Conservation (phyloP, 2,888 invertebrate genomes). For the Xestia sexstrigata region DNA sequence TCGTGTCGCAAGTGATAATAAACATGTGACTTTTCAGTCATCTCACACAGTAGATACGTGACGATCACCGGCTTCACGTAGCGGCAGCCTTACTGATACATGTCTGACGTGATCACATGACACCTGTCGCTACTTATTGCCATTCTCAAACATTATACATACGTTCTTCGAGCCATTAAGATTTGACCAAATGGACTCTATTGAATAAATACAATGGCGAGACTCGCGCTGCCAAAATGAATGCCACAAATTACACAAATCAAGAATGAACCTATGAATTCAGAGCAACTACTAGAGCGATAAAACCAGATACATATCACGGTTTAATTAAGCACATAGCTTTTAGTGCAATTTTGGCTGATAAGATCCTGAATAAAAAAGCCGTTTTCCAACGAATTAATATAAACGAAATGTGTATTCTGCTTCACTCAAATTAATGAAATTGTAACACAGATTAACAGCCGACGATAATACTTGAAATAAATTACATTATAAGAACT, state of each 20-base stretch:
- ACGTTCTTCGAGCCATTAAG: neutral
- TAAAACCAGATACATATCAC: constrained; percentile 45
- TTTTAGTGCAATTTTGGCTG: constrained; percentile 54
- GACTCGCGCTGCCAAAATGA: neutral
- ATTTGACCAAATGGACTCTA: neutral
- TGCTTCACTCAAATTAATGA: constrained; percentile 62
- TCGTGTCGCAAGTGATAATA: constrained; percentile 16
- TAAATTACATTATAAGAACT: constrained; percentile 44
- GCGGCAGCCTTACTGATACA: constrained; percentile 11
- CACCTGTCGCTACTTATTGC: constrained; percentile 40
- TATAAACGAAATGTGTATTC: constrained; percentile 47
- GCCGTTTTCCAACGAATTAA: constrained; percentile 54
- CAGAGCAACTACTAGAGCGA: constrained; percentile 29
- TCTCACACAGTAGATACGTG: constrained; percentile 24
- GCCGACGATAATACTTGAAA: constrained; percentile 43
- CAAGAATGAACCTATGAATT: constrained; percentile 39
- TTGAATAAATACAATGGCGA: neutral
- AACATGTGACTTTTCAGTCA: constrained; percentile 12
- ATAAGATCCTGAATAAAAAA: constrained; percentile 58
- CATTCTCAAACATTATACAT: constrained; percentile 1
- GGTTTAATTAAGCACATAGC: constrained; percentile 52
- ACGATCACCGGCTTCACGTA: constrained; percentile 10
- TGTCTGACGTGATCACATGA: constrained; percentile 44
- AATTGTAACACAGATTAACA: constrained; percentile 62
- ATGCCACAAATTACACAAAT: constrained; percentile 26